Conservation (phyloP, 2,797 vertebrate genomes). For the Toxotes lorentzi region DNA sequence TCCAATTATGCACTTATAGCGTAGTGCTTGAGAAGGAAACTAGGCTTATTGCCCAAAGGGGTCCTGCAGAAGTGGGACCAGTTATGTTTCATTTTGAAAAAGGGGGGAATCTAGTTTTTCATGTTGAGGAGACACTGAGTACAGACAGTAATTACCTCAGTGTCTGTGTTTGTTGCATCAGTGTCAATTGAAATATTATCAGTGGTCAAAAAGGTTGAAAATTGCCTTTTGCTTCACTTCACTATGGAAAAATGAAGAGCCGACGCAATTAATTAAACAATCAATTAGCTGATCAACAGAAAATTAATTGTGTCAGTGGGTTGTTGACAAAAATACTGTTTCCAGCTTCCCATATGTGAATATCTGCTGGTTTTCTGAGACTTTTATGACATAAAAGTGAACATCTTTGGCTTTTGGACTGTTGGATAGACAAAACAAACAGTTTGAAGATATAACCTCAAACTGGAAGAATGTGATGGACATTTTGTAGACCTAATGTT, state of each 20-base stretch:
- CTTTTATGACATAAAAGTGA: not conserved
- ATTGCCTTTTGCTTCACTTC: conserved; percentile 8
- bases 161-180: conserved; percentile 53
- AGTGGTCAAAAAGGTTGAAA: conserved; percentile 24
- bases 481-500: not conserved
- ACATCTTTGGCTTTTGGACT: not conserved
- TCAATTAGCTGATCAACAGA: conserved; percentile 16
- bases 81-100: conserved; percentile 63
- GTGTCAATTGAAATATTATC: conserved; percentile 39
- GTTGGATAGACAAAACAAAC: not conserved
- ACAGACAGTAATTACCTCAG: conserved; percentile 34
- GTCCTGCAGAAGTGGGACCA: conserved; percentile 73
- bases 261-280: conserved; percentile 2
- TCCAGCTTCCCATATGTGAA: not conserved
- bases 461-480: not conserved
- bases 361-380: not conserved
- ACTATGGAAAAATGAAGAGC: not conserved
- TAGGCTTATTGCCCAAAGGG: conserved; percentile 79
- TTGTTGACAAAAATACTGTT: not conserved
- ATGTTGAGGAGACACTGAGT: conserved; percentile 40
- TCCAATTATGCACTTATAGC: conserved; percentile 86
- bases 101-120: conserved; percentile 54
- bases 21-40: conserved; percentile 81
- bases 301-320: not conserved
- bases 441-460: not conserved